Base-by-base conservation (phyloP, 2,113 vertebrate species). In the Hemiprocne comata region DNA sequence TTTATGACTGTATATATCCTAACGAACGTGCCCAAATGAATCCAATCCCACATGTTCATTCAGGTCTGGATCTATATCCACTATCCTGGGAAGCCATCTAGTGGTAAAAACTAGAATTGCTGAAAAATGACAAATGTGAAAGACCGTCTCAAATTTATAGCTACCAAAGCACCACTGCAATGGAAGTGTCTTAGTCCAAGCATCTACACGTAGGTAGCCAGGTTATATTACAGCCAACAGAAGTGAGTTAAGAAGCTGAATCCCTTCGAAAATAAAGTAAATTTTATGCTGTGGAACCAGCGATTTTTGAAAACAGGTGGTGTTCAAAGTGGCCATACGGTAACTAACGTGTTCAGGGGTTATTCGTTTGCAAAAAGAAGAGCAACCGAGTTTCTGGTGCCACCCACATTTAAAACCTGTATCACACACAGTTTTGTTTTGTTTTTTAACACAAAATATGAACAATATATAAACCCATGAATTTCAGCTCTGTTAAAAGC, bases 21-120 rank as follows among this genome's bases (percentile, higher is more conserved):
- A 40, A 48, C 64, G 65, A 69, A 67, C 3, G 48, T 46, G 50
- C 40, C 72, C n/a, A 83, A 80, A 85, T 25, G 4, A 88, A 76
- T 7, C 19, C 80, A 54, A 5, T 10, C 16, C 48, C 50, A 4
- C 28, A 2, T 1, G 12, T 24, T 55, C 48, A 28, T 6, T 3
- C 44, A 4, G 54, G 6, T 7, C 69, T 64, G 57, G 53, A 10
- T 9, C 73, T 66, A 33, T 50, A 97, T 95, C 69, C 72, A 28
- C 96, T 94, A 69, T 97, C 95, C 96, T 97, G 44, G 97, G 96
- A 87, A 96, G 97, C 97, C 98, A 55, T 96, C 98, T 98, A 96
- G 98, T 87, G 98, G 97, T 40, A 10, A 13, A 18, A 11, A 10
- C 31, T 5, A 53, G 75, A 88, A 86, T 71, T 42, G 72, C 55